Evolutionary conservation across 2,797 vertebrate species (phyloP).

Genomic region (Pogonophryne albipinna): DNA sequence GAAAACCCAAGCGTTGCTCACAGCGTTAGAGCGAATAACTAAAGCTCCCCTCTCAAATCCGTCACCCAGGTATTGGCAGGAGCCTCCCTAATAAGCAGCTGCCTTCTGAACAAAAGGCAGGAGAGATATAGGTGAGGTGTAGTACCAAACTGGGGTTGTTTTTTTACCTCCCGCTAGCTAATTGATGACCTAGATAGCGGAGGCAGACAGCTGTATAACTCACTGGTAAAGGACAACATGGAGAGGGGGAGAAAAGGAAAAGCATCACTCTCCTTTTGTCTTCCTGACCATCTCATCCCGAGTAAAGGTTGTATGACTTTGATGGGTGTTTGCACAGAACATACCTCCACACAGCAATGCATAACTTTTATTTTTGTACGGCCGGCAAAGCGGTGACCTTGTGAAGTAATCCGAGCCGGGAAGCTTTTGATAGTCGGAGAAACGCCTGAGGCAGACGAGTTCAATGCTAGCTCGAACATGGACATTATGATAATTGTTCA

Average conservation of each 20-base stretch:
- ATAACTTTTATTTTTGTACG: slow-evolving; percentile 40
- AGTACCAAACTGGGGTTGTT: slow-evolving; percentile 60
- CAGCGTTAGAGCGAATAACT: slow-evolving; percentile 63
- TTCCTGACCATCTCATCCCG: slow-evolving; percentile 42
- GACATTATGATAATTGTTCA: slow-evolving; percentile 33
- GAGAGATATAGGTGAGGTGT: slow-evolving; percentile 69
- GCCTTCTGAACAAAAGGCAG: slow-evolving; percentile 68
- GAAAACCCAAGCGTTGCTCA: slow-evolving; percentile 50
- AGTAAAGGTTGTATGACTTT: slow-evolving; percentile 26
- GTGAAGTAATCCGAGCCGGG: slow-evolving; percentile 24
- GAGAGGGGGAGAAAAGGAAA: slow-evolving; percentile 23
- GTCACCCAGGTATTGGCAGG: slow-evolving; percentile 67
- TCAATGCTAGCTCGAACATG: slow-evolving; percentile 26
- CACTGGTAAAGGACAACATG: slow-evolving; percentile 65
- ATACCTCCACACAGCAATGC: slow-evolving; percentile 25
- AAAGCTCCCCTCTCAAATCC: slow-evolving; percentile 62
- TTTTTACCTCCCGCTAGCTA: slow-evolving; percentile 65
- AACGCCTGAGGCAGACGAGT: slow-evolving; percentile 22
- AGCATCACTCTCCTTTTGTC: slow-evolving; percentile 45
- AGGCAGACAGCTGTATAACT: slow-evolving; percentile 78
- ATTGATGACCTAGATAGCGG: slow-evolving; percentile 80
- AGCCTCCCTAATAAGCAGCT: slow-evolving; percentile 71
- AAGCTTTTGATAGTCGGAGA: slow-evolving; percentile 39
- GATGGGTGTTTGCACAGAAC: slow-evolving; percentile 34
- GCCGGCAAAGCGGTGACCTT: slow-evolving; percentile 43